Base-by-base conservation (phyloP, 2,888 invertebrate species). In the Synergus umbraculus region DNA sequence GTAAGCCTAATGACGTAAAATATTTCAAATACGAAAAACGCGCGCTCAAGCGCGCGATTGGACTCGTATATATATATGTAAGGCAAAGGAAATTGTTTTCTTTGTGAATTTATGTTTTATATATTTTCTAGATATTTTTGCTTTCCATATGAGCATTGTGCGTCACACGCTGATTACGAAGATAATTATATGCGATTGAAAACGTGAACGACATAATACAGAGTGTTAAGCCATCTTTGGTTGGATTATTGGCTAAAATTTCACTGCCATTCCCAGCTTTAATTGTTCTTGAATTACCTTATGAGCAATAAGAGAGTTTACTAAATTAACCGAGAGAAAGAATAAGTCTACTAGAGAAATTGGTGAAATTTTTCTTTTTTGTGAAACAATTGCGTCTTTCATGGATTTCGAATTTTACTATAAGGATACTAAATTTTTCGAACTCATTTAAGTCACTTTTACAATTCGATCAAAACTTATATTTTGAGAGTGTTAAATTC, bases 211-310 rank as follows among this genome's bases (percentile, higher is more conserved):
- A 49, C 46, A 73, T 41, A 29, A 49, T 69, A n/a, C 73, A 73
- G 29, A 73, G 37, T 37, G 73, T 54, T 54, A 37, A 73, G n/a
- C n/a, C 73, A 73, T 37, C 54, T 54, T 54, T n/a, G 54, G 73
- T 73, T 37, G 22, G 13, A 29, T n/a, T 54, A 73, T 73, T 73
- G 73, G 46, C 49, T 73, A 37, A 73, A 73, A 54, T 73, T 73
- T 73, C 73, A 73, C 73, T 73, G n/a, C 12, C n/a, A 73, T 73
- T 73, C 73, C 49, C 54, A 73, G 29, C 54, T 54, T 73, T 73
- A 73, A 73, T 73, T 73, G n/a, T 49, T 73, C 73, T 54, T 73
- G 29, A 73, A 73, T 49, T 49, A 73, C 54, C 54, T 54, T 73
- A 49, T 22, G n/a, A 10, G 29, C 54, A 41, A 73, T 54, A 54